phyloP scores from a whole-genome alignment of 2,888 invertebrate genomes.

The Allygus modestus region DNA sequence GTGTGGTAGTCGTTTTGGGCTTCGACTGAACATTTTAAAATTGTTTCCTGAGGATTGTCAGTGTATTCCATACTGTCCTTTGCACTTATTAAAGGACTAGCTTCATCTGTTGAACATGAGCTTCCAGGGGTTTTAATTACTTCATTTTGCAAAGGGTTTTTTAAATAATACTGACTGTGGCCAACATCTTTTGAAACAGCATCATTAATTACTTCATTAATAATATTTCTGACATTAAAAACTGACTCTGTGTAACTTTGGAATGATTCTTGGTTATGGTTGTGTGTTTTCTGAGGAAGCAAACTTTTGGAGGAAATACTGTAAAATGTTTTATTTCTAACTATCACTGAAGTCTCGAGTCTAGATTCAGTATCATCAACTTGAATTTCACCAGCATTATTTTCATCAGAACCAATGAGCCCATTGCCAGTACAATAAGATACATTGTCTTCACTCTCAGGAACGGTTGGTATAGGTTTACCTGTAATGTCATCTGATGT shows the following conservation, averaged over 20 bases:
- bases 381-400: not conserved
- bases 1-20: not conserved
- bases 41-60: not conserved
- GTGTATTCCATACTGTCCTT: not conserved
- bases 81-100: no score
- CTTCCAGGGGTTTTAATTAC: not conserved
- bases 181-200: not conserved
- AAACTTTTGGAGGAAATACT: not conserved
- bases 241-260: not conserved
- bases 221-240: slow-evolving; percentile 10
- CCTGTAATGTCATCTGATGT: not conserved
- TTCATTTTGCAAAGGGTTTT: not conserved
- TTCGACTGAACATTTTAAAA: not conserved
- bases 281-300: not conserved
- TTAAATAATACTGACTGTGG: not conserved
- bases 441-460: not conserved
- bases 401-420: not conserved
- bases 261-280: not conserved
- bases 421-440: not conserved
- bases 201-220: slow-evolving; percentile 26
- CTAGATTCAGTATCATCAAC: slow-evolving; percentile 1
- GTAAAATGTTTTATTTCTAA: slow-evolving; percentile 29
- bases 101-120: no score
- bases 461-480: not conserved
- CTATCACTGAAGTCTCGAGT: slow-evolving; percentile 44